Evolutionary conservation across 2,888 invertebrate species (phyloP).

Genomic region (Apodemia hepburni): DNA sequence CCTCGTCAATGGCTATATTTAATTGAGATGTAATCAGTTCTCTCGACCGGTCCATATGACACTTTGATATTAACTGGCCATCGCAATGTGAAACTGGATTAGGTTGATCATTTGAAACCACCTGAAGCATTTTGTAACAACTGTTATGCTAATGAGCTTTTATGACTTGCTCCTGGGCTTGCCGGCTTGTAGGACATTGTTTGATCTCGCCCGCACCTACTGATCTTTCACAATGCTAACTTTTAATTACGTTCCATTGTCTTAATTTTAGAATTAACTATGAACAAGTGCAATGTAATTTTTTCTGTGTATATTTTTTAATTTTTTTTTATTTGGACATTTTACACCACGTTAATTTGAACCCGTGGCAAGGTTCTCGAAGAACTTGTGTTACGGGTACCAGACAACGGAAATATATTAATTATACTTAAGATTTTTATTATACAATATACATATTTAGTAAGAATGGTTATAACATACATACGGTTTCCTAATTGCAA

Average conservation of each 20-base stretch:
- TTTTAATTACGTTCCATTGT: neutral
- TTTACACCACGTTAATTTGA: no score
- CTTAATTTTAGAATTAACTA: no score
- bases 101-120: constrained; percentile 5
- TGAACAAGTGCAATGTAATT: no score
- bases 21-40: constrained; percentile 14
- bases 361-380: no score
- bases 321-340: no score
- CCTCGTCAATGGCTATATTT: constrained; percentile 2
- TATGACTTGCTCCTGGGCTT: constrained; percentile 13
- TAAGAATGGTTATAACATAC: no score
- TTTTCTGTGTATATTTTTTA: no score
- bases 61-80: constrained; percentile 7
- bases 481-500: no score
- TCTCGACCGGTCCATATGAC: constrained; percentile 11
- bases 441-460: no score
- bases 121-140: constrained; percentile 14
- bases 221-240: neutral
- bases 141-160: constrained; percentile 12
- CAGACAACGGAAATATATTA: no score
- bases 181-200: neutral
- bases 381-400: no score
- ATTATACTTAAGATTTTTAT: no score
- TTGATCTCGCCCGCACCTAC: constrained; percentile 9
- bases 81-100: constrained; percentile 13